Base-by-base conservation (phyloP, 2,113 vertebrate genomes). In the Danionella cerebrum region DNA sequence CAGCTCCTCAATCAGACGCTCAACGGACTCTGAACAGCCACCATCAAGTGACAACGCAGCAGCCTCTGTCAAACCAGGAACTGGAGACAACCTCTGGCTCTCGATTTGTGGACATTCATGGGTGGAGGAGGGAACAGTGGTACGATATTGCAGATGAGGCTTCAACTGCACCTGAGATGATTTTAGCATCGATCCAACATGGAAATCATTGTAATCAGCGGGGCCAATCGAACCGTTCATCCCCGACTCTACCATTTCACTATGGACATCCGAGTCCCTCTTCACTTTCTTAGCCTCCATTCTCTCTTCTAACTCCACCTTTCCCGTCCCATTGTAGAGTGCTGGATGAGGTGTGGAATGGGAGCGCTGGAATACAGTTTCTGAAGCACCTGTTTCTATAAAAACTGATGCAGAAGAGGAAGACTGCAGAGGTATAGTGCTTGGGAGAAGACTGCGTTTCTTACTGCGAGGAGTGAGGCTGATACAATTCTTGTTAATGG, bases 401-500 rank as follows among this genome's bases (percentile, higher is more conserved):
- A 68, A 67, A 12, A 78, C 63, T 0, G 67, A 11, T 1, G 71
- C 58, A 3, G 76, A 53, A 59, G 77, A 73, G 1, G 83, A 71
- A 3, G 77, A 72, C 2, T 82, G 81, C 14, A 85, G 29, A 1
- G 85, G 83, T 1, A 78, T 9, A 0, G 84, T 74, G 71, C 79
- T 86, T 5, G 81, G 76, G 16, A 79, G 74, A 50, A 94, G 80
- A 69, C 92, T 91, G 71, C 93, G 89, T 60, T 97, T 98, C 80
- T 96, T 96, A 81, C 90, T 94, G 80, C 92, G 90, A 0, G 91
- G 92, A 0, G 90, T 89, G 48, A 89, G 81, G 65, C 83, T 87
- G 51, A 89, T 84, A 68, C 81, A 87, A 77, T 84, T 89, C 67
- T 88, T 86, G 29, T 76, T 81, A 4, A 89, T 88, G 0, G 87